Percentiles rank a stretch among this genome's conserved stretches.
Conservation (phyloP, 2,888 invertebrate genomes). For the Lepidocyrtinus sp. region DNA sequence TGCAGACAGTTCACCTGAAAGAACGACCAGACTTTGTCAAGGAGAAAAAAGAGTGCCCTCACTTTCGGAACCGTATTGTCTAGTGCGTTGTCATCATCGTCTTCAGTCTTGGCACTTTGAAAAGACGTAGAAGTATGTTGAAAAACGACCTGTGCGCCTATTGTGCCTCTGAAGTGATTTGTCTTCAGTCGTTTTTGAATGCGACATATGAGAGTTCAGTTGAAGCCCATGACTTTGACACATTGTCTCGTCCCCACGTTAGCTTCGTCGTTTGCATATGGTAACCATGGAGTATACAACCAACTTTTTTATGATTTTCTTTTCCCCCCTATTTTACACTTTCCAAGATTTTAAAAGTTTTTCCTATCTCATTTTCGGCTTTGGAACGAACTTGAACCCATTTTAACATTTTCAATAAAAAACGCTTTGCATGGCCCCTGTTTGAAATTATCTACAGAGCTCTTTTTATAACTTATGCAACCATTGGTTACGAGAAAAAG, state of each 20-base stretch:
- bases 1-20: slow-evolving; percentile 26
- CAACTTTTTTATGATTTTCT: slow-evolving; percentile 6
- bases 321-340: not conserved
- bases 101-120: not conserved
- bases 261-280: slow-evolving; percentile 36
- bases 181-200: slow-evolving; percentile 38
- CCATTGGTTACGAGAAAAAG: not conserved
- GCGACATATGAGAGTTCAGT: slow-evolving; percentile 44
- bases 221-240: slow-evolving; percentile 39
- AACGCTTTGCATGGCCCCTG: too few relatives aligned
- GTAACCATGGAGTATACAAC: slow-evolving; percentile 44
- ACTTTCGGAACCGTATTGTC: slow-evolving; percentile 29
- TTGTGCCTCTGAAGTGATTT: slow-evolving; percentile 47
- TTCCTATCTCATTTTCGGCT: not conserved
- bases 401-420: not conserved
- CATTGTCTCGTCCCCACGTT: slow-evolving; percentile 33
- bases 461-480: too few relatives aligned
- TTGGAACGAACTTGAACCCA: not conserved
- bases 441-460: too few relatives aligned
- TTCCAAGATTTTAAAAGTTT: not conserved
- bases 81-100: too few relatives aligned
- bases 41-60: slow-evolving; percentile 30
- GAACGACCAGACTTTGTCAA: slow-evolving; percentile 19
- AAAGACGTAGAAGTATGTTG: slow-evolving; percentile 53
- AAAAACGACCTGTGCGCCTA: slow-evolving; percentile 52